phyloP scores from a whole-genome alignment of 2,113 vertebrate genomes.

The Gavia stellata region DNA sequence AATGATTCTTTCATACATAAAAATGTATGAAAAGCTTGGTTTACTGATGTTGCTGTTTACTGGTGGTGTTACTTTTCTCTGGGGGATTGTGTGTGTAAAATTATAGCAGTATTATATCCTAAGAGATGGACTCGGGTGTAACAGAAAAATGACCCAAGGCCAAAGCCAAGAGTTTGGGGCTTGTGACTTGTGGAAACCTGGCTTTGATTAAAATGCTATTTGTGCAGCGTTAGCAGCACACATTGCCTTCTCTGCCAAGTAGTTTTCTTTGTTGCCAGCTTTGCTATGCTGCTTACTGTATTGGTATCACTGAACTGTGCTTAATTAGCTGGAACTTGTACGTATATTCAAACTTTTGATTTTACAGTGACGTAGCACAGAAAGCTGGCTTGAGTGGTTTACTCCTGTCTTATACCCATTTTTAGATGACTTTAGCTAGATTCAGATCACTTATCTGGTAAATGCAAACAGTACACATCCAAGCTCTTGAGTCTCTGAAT shows the following conservation, averaged over 20 bases:
- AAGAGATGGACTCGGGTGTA: background rate
- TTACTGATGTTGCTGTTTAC: background rate
- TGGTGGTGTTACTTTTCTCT: background rate
- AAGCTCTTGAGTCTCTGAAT: background rate
- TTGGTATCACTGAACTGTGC: background rate
- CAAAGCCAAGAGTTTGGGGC: background rate
- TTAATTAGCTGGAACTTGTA: background rate
- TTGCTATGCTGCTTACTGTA: background rate
- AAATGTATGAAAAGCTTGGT: background rate
- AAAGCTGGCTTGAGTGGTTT: background rate
- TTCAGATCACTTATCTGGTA: background rate
- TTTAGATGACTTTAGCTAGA: too few species aligned
- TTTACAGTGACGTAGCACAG: fast-evolving
- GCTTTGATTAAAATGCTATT: constrained; percentile 14
- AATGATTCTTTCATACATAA: background rate
- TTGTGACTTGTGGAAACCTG: constrained; percentile 8
- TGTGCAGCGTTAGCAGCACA: background rate
- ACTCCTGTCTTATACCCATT: background rate
- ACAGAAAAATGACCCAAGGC: background rate
- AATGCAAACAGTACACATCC: fast-evolving
- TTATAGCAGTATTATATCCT: background rate
- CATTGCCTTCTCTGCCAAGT: background rate
- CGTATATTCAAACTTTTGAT: background rate
- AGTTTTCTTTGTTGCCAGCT: background rate
- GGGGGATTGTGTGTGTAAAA: background rate